phyloP scores from a whole-genome alignment of 2,797 vertebrate species.

The Pipistrellus pipistrellus region DNA sequence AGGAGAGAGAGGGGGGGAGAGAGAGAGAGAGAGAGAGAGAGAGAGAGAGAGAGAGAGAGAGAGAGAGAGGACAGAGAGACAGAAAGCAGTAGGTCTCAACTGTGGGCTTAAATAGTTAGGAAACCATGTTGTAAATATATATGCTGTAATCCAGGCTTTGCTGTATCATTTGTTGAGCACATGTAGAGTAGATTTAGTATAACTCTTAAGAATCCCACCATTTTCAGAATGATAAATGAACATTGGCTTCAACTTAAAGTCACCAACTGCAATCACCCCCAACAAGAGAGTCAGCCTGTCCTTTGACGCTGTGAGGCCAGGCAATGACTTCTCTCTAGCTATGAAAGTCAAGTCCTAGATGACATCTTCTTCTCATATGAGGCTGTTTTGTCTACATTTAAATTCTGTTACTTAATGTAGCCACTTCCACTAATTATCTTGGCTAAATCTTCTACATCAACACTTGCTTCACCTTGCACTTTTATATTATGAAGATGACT shows the following conservation, averaged over 20 bases:
- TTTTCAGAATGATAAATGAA: neutral
- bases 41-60: too few relatives aligned
- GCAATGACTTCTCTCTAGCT: neutral
- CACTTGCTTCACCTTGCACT: neutral
- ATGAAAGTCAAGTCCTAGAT: neutral
- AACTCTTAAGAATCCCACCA: neutral
- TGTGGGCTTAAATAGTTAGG: neutral
- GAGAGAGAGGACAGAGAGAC: too few relatives aligned
- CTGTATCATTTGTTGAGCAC: neutral
- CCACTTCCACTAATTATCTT: neutral
- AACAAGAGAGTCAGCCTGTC: neutral
- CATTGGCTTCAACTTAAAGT: neutral
- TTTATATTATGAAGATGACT: neutral
- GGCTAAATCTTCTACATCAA: neutral
- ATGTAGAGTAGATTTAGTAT: neutral
- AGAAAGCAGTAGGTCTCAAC: neutral
- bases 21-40: too few relatives aligned
- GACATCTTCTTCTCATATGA: neutral
- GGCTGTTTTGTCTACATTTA: neutral
- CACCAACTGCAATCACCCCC: neutral
- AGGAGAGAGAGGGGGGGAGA: too few relatives aligned
- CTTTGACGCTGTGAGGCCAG: neutral
- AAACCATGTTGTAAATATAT: neutral
- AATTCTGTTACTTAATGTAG: neutral
- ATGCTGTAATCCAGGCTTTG: neutral